A percentile compares a stretch with the other conserved stretches of the same genome.
Conservation (phyloP, 2,113 vertebrate genomes). For the Ptyas mucosa region DNA sequence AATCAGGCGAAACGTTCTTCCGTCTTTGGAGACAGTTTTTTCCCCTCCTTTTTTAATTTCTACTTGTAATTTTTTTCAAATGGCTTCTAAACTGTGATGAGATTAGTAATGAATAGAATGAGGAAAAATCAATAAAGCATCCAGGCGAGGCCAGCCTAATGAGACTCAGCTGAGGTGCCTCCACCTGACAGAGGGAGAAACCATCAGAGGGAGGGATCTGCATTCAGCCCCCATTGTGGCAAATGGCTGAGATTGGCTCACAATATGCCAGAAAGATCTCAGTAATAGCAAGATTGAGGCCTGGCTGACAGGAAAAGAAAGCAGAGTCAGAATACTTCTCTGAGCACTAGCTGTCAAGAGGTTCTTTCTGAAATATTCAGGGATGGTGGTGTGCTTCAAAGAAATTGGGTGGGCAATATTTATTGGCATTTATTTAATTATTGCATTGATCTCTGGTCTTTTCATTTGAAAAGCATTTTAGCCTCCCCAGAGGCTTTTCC, state of each 20-base stretch:
- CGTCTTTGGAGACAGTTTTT: neutral
- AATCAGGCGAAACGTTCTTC: neutral
- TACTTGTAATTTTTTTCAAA: neutral
- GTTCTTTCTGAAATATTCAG: neutral
- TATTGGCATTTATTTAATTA: neutral
- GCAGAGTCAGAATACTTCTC: neutral
- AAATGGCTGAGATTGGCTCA: neutral
- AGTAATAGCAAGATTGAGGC: neutral
- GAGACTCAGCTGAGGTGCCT: constrained; percentile 7
- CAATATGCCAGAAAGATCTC: neutral
- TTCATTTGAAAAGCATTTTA: neutral
- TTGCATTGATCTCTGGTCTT: neutral
- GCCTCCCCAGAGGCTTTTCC: neutral
- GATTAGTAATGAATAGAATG: constrained; percentile 29
- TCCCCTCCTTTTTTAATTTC: no score
- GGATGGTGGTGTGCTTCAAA: neutral
- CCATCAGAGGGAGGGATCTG: fast-evolving
- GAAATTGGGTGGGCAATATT: neutral
- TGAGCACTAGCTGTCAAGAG: neutral
- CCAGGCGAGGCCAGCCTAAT: constrained; percentile 14
- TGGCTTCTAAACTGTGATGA: constrained; percentile 2
- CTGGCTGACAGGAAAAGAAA: neutral
- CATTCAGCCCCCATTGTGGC: neutral
- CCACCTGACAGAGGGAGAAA: neutral
- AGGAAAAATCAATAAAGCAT: constrained; percentile 26